Percentiles rank a stretch among this genome's conserved stretches.
phyloP scores from a whole-genome alignment of 2,888 invertebrate genomes.

The Troides oblongomaculatus region DNA sequence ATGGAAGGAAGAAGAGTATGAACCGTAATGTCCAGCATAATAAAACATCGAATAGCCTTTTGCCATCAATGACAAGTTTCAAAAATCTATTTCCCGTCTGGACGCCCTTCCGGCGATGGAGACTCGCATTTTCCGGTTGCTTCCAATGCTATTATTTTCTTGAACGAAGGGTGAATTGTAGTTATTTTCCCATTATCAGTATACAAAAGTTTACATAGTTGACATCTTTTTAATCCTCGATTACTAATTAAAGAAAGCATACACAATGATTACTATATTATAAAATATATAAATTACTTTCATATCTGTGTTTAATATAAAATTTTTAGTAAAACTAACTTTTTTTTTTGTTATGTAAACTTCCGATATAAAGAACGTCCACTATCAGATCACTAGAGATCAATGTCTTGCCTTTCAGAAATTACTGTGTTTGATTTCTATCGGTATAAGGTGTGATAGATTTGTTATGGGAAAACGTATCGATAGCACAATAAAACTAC shows the following conservation, averaged over 20 bases:
- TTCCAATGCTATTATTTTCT: constrained; percentile 45
- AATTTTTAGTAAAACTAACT: too few relatives aligned
- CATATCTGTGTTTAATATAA: too few relatives aligned
- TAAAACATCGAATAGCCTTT: constrained; percentile 39
- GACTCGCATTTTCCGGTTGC: constrained; percentile 54
- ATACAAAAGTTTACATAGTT: not conserved
- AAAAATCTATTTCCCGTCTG: constrained; percentile 78
- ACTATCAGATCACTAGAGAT: too few relatives aligned
- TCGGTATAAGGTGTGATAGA: too few relatives aligned
- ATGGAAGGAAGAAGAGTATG: not conserved
- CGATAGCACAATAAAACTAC: too few relatives aligned
- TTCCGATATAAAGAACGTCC: too few relatives aligned
- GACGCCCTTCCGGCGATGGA: constrained; percentile 58
- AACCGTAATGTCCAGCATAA: constrained; percentile 4
- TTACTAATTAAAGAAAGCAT: not conserved
- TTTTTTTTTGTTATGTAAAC: too few relatives aligned
- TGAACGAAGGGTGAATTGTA: constrained; percentile 25
- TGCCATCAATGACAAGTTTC: constrained; percentile 58
- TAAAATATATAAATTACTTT: not conserved
- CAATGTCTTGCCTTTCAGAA: too few relatives aligned
- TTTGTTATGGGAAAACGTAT: too few relatives aligned
- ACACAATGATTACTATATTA: not conserved
- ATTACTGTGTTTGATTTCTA: too few relatives aligned
- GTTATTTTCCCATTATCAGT: constrained; percentile 6
- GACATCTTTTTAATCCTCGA: not conserved